These are phyloP conservation scores for Rhodophaea formosa DNA, from an alignment of 2,888 invertebrate genomes.

Conservation along the genomic window DNA sequence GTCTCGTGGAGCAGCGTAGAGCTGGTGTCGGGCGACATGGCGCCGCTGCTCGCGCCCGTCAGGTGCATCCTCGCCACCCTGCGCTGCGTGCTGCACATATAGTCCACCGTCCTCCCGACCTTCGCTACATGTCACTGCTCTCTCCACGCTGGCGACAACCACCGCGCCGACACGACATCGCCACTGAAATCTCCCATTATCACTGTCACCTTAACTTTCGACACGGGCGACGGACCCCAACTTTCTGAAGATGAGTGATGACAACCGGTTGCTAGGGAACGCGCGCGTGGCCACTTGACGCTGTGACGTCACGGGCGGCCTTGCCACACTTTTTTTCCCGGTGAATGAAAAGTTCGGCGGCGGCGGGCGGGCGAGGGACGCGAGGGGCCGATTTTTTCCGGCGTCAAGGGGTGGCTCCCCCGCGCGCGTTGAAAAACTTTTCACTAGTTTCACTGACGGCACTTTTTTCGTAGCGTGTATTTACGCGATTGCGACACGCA, in stretches of 20 bases:
- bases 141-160: conserved; percentile 47
- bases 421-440: conserved; percentile 75
- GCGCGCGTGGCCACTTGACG: conserved; percentile 75
- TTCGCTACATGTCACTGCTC: conserved; percentile 63
- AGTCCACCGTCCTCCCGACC: conserved; percentile 48
- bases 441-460: conserved; percentile 80
- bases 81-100: conserved; percentile 78
- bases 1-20: conserved; percentile 88
- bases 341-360: conserved; percentile 84
- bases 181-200: conserved; percentile 49
- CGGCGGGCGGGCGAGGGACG: conserved; percentile 76
- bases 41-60: conserved; percentile 75
- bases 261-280: conserved; percentile 76
- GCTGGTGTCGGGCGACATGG: conserved; percentile 86
- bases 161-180: conserved; percentile 43
- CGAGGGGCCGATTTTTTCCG: conserved; percentile 77
- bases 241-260: conserved; percentile 38
- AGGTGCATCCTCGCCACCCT: conserved; percentile 79
- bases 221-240: conserved; percentile 11
- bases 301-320: conserved; percentile 79
- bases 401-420: conserved; percentile 71
- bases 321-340: conserved; percentile 82
- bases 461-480: conserved; percentile 76
- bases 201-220: conserved; percentile 30
- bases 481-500: conserved; percentile 69